Conservation (phyloP, 2,888 invertebrate species). For the Heteromurus nitidus region DNA sequence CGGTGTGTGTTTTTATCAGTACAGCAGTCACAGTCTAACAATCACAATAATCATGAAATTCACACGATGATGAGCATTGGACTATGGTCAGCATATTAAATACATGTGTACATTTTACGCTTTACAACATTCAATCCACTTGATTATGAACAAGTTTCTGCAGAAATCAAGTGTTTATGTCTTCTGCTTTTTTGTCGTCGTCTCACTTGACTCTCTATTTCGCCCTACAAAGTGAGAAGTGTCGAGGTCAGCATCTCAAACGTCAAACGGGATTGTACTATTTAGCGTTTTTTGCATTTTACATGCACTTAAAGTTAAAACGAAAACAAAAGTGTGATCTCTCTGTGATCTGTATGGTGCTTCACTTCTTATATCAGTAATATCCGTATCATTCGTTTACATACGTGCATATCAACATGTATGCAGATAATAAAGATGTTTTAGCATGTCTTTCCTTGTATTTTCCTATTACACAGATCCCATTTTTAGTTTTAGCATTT, state of each 20-base stretch:
- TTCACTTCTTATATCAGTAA: not conserved
- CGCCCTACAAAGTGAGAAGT: constrained; percentile 51
- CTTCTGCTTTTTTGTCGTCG: constrained; percentile 21
- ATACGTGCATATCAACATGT: not conserved
- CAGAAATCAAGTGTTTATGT: constrained; percentile 49
- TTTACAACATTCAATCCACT: constrained; percentile 1
- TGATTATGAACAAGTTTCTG: constrained; percentile 36
- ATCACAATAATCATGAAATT: too few relatives aligned
- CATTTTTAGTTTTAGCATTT: too few relatives aligned
- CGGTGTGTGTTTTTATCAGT: too few relatives aligned
- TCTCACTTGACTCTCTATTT: constrained; percentile 47
- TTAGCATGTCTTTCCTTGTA: not conserved
- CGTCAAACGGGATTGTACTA: constrained; percentile 44
- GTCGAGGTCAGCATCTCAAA: constrained; percentile 47
- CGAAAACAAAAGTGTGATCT: not conserved
- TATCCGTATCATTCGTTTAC: not conserved
- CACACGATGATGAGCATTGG: too few relatives aligned
- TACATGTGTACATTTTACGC: not conserved
- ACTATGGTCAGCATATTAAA: too few relatives aligned
- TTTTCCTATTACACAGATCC: not conserved
- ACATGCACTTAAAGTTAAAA: not conserved
- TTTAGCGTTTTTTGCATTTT: constrained; percentile 5
- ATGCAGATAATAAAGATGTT: too few relatives aligned
- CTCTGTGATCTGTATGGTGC: not conserved
- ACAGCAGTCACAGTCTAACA: too few relatives aligned